Percentiles rank a stretch among this genome's conserved stretches.
Evolutionary conservation across 2,113 vertebrate species (phyloP).

Genomic region (Ictalurus punctatus): DNA sequence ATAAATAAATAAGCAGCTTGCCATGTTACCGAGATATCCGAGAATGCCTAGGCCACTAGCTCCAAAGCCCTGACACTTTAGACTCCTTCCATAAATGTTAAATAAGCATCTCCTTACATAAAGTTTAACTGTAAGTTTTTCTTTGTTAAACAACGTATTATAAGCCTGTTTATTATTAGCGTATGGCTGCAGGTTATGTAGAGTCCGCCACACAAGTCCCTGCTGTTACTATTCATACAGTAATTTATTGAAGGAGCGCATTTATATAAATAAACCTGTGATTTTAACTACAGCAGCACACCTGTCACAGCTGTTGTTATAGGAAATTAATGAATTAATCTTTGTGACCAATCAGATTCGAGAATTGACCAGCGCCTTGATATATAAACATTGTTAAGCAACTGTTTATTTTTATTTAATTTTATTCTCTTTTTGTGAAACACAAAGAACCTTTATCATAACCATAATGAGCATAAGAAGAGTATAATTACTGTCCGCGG

Average conservation of each 20-base stretch:
- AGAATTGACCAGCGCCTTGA: not conserved
- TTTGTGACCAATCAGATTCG: not conserved
- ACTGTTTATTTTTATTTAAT: not conserved
- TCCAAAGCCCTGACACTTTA: not conserved
- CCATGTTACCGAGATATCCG: not conserved
- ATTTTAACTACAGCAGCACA: not conserved
- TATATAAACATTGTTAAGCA: not conserved
- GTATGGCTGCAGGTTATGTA: not conserved
- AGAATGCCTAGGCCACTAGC: not conserved
- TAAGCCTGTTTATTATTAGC: not conserved
- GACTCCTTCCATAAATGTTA: not conserved
- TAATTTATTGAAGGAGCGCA: too few relatives aligned
- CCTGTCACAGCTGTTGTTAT: not conserved
- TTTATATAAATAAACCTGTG: not conserved
- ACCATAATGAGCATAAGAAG: not conserved
- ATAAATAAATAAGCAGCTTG: not conserved
- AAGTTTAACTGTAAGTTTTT: not conserved
- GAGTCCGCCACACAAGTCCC: not conserved
- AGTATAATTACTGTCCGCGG: not conserved
- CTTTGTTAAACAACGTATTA: not conserved
- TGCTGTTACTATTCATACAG: too few relatives aligned
- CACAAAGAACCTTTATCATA: not conserved
- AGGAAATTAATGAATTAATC: not conserved
- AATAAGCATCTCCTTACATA: not conserved
- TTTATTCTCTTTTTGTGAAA: not conserved